These are phyloP conservation scores for Pachycephus smyrnensis DNA, from an alignment of 2,888 invertebrate genomes.

Conservation along the genomic window DNA sequence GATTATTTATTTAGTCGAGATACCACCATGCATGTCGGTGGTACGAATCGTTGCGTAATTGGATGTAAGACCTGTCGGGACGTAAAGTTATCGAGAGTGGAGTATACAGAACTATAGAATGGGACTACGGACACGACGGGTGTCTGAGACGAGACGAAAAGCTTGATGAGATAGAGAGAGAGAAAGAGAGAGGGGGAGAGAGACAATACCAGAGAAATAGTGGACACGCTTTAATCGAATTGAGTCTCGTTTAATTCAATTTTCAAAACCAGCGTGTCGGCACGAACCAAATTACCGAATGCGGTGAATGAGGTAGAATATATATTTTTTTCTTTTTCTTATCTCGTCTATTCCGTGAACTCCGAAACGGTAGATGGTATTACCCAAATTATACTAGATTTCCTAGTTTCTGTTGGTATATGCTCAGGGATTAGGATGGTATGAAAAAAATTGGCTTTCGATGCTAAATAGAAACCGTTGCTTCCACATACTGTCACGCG, in stretches of 20 bases:
- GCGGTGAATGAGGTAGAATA: neutral
- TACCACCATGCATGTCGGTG: neutral
- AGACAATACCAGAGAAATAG: neutral
- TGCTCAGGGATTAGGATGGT: neutral
- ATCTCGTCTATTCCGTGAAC: neutral
- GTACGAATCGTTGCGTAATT: neutral
- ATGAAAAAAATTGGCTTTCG: neutral
- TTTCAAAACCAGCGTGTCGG: constrained; percentile 32
- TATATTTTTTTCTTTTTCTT: neutral
- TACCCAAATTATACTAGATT: neutral
- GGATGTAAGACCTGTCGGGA: neutral
- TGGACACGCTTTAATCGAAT: constrained; percentile 44
- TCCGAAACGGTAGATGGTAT: neutral
- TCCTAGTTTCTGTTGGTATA: neutral
- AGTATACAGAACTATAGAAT: neutral
- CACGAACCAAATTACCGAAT: constrained; percentile 21
- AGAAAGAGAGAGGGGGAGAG: neutral
- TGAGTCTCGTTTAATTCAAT: constrained; percentile 44
- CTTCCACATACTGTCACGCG: constrained; percentile 48
- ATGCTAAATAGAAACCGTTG: constrained; percentile 40
- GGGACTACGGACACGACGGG: neutral
- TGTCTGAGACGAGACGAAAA: neutral
- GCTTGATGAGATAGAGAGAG: neutral
- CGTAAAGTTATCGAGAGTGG: neutral
- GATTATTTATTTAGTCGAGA: neutral